phyloP scores from a whole-genome alignment of 2,797 vertebrate species.

The Petrocephalus schoutedeni region DNA sequence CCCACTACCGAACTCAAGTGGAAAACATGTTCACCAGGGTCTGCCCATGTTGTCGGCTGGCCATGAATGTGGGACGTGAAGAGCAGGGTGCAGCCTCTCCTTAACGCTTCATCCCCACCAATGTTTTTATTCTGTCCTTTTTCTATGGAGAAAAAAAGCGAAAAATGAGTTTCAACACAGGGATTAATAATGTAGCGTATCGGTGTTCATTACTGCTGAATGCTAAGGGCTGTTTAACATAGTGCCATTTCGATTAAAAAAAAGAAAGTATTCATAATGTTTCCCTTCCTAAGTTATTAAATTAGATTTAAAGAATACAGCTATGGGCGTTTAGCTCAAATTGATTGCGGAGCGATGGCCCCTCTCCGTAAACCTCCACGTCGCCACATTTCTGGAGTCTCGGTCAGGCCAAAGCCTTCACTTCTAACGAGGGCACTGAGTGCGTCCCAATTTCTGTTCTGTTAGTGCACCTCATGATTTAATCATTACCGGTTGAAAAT shows the following conservation, averaged over 20 bases:
- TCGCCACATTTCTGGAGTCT: slow-evolving; percentile 46
- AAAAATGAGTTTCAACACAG: slow-evolving; percentile 87
- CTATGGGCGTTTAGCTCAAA: slow-evolving; percentile 94
- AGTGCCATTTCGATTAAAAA: slow-evolving; percentile 87
- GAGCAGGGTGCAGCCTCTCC: slow-evolving; percentile 58
- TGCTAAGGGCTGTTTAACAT: slow-evolving; percentile 99
- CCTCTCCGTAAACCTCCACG: slow-evolving; percentile 69
- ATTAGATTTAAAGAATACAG: slow-evolving; percentile 99
- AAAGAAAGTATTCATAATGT: slow-evolving; percentile 93
- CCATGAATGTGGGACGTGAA: slow-evolving; percentile 73
- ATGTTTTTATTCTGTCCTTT: slow-evolving; percentile 38
- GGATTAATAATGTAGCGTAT: slow-evolving; percentile 95
- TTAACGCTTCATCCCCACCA: neutral
- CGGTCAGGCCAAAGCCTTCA: slow-evolving; percentile 50
- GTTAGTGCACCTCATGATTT: slow-evolving; percentile 65
- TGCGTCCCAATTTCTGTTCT: slow-evolving; percentile 57
- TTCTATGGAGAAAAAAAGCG: slow-evolving; percentile 66
- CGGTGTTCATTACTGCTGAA: slow-evolving; percentile 94
- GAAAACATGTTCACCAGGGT: slow-evolving; percentile 52
- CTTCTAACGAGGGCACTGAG: slow-evolving; percentile 60
- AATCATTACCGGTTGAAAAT: slow-evolving; percentile 59
- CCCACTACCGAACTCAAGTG: neutral
- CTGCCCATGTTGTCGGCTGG: slow-evolving; percentile 74
- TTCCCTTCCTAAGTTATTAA: slow-evolving; percentile 99
- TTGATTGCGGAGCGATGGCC: slow-evolving; percentile 95